Evolutionary conservation across 2,888 invertebrate species (phyloP), one percentile per base, ranked within the genome.

Genomic region (Drosophila eohydei): DNA sequence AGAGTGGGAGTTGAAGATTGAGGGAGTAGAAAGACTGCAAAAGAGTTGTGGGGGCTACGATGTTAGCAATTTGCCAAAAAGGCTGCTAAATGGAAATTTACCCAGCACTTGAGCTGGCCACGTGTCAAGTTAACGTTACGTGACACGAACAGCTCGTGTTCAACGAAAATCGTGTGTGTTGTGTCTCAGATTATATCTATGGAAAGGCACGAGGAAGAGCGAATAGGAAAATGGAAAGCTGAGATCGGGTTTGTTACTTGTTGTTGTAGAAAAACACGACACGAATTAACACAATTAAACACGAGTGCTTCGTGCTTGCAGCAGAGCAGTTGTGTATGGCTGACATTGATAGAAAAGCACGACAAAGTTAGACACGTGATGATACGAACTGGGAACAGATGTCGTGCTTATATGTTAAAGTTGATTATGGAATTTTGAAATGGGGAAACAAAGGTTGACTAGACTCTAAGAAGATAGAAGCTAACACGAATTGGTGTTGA

Each of bases 21-120:
- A 30, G n/a, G 30, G 9, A 46, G 36, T 30, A 43, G 48, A 44
- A 26, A 44, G 12, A 6, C 6, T 44, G n/a, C 8, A 8, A 30
- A n/a, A 14, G 48, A 48, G 52, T 26, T 14, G 52, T 21, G 7
- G 41, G 28, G 21, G 40, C 34, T 16, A 36, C 26, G 61, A 50
- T 76, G 79, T 74, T 71, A 81, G 74, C 64, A 81, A 74, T 80
- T 81, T 80, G 81, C 57, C 68, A 79, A 60, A 52, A 68, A 46
- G 62, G 48, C 64, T 66, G 75, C 44, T 59, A 79, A 74, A 51
- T 64, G 70, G 54, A 70, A 79, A 63, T 55, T 52, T 41, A 34
- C 38, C 54, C 54, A 54, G 28, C 67, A 38, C 54, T 67, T 40
- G 67, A 54, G 65, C 21, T 67, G 65, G 38, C 14, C 44, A 16